A percentile compares a stretch with the other conserved stretches of the same genome.
phyloP scores from a whole-genome alignment of 2,797 vertebrate genomes.

The Ataeniobius toweri region DNA sequence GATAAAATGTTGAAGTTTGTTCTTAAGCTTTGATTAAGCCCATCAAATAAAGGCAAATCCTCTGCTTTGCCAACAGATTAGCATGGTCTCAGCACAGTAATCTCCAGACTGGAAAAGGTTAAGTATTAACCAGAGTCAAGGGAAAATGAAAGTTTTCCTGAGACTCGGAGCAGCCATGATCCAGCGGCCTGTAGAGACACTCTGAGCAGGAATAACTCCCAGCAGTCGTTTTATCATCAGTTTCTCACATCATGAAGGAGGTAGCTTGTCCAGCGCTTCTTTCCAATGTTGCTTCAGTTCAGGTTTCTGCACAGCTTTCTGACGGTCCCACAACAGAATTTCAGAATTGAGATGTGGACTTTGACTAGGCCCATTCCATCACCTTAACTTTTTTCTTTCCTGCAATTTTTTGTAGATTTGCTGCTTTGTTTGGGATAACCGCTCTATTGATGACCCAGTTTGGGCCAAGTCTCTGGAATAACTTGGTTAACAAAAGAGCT shows the following conservation, averaged over 20 bases:
- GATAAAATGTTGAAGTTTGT: not conserved
- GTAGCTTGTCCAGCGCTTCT: not conserved
- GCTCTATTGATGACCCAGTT: too few species aligned
- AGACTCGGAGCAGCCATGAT: not conserved
- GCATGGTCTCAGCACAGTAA: not conserved
- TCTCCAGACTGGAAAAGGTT: not conserved
- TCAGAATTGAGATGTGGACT: not conserved
- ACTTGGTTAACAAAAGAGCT: too few species aligned
- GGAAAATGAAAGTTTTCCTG: not conserved
- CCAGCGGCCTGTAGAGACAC: not conserved
- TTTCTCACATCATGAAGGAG: not conserved
- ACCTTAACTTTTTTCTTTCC: not conserved
- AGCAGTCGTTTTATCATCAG: not conserved
- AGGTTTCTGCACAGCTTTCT: too few species aligned
- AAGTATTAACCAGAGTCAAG: not conserved
- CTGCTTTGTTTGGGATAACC: not conserved
- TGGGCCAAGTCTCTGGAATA: too few species aligned
- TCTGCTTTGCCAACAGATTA: slow-evolving; percentile 1
- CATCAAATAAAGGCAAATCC: slow-evolving; percentile 3
- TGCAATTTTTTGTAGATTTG: too few species aligned
- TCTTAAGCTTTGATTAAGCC: not conserved
- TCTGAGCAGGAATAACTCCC: not conserved
- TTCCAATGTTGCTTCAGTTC: not conserved
- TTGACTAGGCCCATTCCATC: not conserved
- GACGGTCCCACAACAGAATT: not conserved